Conservation (phyloP, 2,888 invertebrate species). For the Omphaloscelis lunosa region DNA sequence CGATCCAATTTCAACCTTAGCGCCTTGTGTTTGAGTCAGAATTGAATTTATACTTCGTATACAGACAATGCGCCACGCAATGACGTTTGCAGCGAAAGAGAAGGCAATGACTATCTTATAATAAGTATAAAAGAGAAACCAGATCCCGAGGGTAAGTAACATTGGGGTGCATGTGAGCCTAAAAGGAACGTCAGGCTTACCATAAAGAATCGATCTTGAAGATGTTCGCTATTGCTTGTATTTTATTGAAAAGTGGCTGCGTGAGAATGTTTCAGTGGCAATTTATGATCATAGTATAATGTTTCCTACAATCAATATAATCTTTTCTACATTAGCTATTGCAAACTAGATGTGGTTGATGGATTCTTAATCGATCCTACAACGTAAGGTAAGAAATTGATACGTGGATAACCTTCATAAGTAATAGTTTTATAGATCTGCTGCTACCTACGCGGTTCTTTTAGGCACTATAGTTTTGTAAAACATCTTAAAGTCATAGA, state of each 20-base stretch:
- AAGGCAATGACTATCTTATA: constrained; percentile 67
- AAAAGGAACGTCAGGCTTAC: constrained; percentile 78
- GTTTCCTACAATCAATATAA: constrained; percentile 5
- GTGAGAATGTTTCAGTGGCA: constrained; percentile 40
- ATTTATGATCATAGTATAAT: constrained; percentile 28
- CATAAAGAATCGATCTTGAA: constrained; percentile 88
- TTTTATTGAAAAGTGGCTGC: constrained; percentile 54
- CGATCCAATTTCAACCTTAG: constrained; percentile 73
- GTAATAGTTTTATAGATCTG: not conserved
- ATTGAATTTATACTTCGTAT: constrained; percentile 65
- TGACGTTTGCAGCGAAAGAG: constrained; percentile 87
- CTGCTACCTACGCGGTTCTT: no score
- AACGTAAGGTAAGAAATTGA: not conserved
- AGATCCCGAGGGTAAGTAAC: constrained; percentile 78
- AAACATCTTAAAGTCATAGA: not conserved
- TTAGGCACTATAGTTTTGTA: constrained; percentile 4
- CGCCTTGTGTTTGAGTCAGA: constrained; percentile 66
- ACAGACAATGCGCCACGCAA: constrained; percentile 90
- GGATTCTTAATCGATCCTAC: not conserved
- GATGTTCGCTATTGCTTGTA: constrained; percentile 72
- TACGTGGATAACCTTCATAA: not conserved
- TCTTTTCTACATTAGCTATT: not conserved
- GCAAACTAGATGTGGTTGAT: not conserved
- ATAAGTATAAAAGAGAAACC: constrained; percentile 75
- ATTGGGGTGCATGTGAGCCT: constrained; percentile 86